These are phyloP conservation scores for Argentina silus DNA, from an alignment of 2,797 vertebrate species.

Conservation along the genomic window DNA sequence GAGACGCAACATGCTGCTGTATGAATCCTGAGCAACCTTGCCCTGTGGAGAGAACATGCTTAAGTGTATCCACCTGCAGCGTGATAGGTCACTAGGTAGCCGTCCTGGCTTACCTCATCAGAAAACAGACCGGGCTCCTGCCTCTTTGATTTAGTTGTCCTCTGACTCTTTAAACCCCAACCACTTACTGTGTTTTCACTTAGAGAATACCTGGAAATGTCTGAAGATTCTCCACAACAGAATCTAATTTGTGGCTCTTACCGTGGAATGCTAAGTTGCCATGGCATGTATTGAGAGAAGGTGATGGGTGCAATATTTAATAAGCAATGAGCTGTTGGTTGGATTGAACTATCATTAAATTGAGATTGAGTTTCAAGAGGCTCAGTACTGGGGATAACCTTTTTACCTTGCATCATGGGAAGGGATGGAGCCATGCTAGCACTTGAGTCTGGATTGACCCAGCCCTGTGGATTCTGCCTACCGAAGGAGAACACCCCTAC, in stretches of 20 bases:
- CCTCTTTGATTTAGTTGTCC: slow-evolving; percentile 8
- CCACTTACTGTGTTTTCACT: neutral
- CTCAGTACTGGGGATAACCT: slow-evolving; percentile 28
- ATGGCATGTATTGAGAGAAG: neutral
- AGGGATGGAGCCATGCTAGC: slow-evolving; percentile 37
- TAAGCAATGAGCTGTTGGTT: neutral
- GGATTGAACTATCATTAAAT: neutral
- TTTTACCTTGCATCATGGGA: slow-evolving; percentile 4
- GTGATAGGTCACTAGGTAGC: slow-evolving; percentile 41
- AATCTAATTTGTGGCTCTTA: neutral
- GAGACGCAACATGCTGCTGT: slow-evolving; percentile 62
- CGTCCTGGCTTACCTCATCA: slow-evolving; percentile 9
- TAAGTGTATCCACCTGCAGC: slow-evolving; percentile 45
- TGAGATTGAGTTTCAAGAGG: neutral
- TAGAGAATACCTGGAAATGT: neutral
- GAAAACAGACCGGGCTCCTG: neutral
- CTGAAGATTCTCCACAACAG: neutral
- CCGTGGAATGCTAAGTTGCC: neutral
- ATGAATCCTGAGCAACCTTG: slow-evolving; percentile 66
- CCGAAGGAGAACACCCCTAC: slow-evolving; percentile 23
- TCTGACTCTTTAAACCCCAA: neutral
- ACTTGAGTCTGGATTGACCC: slow-evolving; percentile 49
- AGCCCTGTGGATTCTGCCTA: slow-evolving; percentile 22
- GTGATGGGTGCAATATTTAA: neutral
- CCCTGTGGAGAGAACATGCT: slow-evolving; percentile 50